These are phyloP conservation scores for Spermophilus dauricus DNA, from an alignment of 2,113 vertebrate species.

Conservation along the genomic window DNA sequence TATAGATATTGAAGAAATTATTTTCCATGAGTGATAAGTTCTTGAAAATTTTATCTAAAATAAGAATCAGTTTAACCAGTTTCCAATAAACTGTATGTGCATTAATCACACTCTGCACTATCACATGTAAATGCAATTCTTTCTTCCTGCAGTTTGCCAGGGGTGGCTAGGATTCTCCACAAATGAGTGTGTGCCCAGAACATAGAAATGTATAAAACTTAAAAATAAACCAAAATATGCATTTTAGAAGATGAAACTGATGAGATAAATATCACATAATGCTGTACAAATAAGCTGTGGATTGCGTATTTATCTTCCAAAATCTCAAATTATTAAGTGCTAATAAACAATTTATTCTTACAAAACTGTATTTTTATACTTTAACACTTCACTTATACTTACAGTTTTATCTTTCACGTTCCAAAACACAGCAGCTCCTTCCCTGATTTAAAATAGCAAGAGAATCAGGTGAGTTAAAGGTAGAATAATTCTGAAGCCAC, in stretches of 20 bases:
- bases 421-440: constrained; percentile 98
- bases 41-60: constrained; percentile 20
- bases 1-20: background rate
- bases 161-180: background rate
- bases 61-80: background rate
- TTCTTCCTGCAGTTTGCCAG: background rate
- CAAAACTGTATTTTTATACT: background rate
- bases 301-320: background rate
- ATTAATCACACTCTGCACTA: background rate
- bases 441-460: constrained; percentile 90
- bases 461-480: constrained; percentile 75
- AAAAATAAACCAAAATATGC: background rate
- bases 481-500: background rate
- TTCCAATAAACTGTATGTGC: background rate
- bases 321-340: background rate
- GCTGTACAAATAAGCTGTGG: background rate
- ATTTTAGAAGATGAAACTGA: constrained; percentile 30
- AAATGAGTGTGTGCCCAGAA: background rate
- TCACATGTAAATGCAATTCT: background rate
- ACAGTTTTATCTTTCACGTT: constrained; percentile 97
- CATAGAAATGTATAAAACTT: background rate
- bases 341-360: background rate
- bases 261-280: background rate
- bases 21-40: background rate
- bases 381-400: constrained; percentile 81